Conservation (phyloP, 1,140 invertebrate species). For the Drosophila baimaii region DNA sequence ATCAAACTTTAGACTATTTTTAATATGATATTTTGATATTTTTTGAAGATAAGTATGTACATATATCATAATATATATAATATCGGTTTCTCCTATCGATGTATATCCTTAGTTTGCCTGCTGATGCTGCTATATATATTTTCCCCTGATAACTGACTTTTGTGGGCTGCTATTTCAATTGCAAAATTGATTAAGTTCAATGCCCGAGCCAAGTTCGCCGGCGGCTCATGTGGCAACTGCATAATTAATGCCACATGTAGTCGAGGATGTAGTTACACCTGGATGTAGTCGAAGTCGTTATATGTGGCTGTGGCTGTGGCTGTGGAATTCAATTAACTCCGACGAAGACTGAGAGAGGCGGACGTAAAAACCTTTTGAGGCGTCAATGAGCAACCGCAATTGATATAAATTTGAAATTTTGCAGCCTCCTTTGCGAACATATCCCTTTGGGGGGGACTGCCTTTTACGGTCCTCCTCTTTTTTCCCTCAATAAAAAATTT, state of each 20-base stretch:
- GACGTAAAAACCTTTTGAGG: conserved; percentile 9
- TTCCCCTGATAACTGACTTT: neutral
- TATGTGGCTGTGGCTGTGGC: neutral
- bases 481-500: conserved; percentile 66
- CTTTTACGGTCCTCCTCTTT: conserved; percentile 15
- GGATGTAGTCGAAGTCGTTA: neutral
- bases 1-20: too few relatives aligned
- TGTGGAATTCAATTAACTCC: conserved; percentile 54
- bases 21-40: too few relatives aligned
- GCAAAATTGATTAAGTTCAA: conserved; percentile 13
- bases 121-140: neutral
- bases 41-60: too few relatives aligned
- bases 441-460: too few relatives aligned
- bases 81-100: too few relatives aligned
- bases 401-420: conserved; percentile 59
- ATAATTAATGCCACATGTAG: conserved; percentile 30
- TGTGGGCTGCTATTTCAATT: neutral
- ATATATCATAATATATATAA: too few relatives aligned
- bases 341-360: neutral
- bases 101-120: too few relatives aligned
- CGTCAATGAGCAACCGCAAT: conserved; percentile 55
- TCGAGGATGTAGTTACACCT: neutral
- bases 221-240: conserved; percentile 21
- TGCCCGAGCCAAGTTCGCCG: conserved; percentile 3
- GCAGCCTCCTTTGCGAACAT: conserved; percentile 25